phyloP scores from a whole-genome alignment of 2,888 invertebrate genomes.

The Aleiodes testaceus region DNA sequence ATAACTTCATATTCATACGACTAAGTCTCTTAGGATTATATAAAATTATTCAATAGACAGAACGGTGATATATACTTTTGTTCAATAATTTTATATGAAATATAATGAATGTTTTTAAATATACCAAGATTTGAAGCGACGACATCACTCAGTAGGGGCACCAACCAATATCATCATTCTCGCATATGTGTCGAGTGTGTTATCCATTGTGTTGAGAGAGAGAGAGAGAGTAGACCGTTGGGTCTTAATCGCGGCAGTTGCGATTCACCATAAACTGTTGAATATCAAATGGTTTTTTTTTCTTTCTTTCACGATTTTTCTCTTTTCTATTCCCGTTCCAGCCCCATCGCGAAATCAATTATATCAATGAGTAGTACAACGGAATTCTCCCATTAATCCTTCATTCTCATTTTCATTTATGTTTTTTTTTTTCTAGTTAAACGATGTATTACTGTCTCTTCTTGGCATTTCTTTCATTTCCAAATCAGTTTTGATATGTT shows the following conservation, averaged over 20 bases:
- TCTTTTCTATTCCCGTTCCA: constrained; percentile 64
- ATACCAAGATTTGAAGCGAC: constrained; percentile 61
- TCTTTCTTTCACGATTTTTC: constrained; percentile 41
- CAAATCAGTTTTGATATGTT: background rate
- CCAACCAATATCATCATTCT: constrained; percentile 65
- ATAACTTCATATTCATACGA: constrained; percentile 36
- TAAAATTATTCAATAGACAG: constrained; percentile 14
- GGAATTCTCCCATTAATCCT: constrained; percentile 9
- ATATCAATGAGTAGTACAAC: background rate
- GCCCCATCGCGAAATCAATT: constrained; percentile 28
- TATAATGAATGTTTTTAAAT: constrained; percentile 40
- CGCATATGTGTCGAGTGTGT: constrained; percentile 62
- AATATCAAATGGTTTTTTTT: constrained; percentile 64
- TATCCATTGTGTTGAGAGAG: constrained; percentile 59
- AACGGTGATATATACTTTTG: constrained; percentile 12
- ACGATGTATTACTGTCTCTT: constrained; percentile 29
- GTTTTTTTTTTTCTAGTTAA: constrained; percentile 10
- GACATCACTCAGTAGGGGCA: constrained; percentile 63
- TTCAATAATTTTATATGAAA: constrained; percentile 28
- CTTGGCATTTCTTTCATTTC: background rate
- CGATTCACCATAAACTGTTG: constrained; percentile 70
- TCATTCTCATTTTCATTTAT: constrained; percentile 1
- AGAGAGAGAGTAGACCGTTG: constrained; percentile 29
- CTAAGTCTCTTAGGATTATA: background rate
- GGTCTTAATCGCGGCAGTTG: constrained; percentile 59